phyloP scores from a whole-genome alignment of 35 echinoderm and acorn worm species.

The Nesometra sesokonis region DNA sequence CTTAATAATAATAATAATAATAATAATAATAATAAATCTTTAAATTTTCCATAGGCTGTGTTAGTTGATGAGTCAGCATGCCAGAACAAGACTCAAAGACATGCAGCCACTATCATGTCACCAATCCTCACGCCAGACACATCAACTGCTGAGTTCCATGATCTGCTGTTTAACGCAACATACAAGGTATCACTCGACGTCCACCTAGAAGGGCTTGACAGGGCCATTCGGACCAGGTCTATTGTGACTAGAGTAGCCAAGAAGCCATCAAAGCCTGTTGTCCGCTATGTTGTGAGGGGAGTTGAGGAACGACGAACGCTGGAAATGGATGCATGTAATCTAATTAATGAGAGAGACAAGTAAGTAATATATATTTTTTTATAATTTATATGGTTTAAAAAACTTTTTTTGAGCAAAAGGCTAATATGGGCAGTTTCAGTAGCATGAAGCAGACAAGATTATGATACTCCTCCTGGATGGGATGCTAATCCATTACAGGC shows the following conservation, averaged over 20 bases:
- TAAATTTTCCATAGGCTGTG: not conserved
- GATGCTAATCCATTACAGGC: too few species aligned
- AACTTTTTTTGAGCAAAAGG: too few species aligned
- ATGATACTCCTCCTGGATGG: too few species aligned
- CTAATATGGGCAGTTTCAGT: too few species aligned
- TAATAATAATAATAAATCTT: not conserved
- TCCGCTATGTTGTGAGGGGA: slow-evolving; percentile 33
- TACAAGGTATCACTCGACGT: slow-evolving; percentile 60
- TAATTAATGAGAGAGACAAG: slow-evolving; percentile 65
- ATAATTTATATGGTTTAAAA: too few species aligned
- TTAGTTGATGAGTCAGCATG: not conserved
- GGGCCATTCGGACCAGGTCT: slow-evolving; percentile 31
- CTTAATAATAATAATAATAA: too few species aligned
- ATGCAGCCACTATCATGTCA: not conserved
- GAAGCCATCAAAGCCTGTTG: slow-evolving; percentile 34
- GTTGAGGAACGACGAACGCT: slow-evolving; percentile 33
- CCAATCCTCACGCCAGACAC: slow-evolving; percentile 13
- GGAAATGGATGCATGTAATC: slow-evolving; percentile 47
- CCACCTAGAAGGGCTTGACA: slow-evolving; percentile 39
- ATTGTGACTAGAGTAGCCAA: slow-evolving; percentile 39
- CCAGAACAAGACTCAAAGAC: not conserved
- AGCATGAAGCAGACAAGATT: too few species aligned
- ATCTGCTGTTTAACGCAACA: slow-evolving; percentile 38
- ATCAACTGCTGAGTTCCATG: slow-evolving; percentile 44
- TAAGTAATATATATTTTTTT: too few species aligned